These are phyloP conservation scores for Lepus oiostolus DNA, from an alignment of 2,797 vertebrate species.

Conservation along the genomic window DNA sequence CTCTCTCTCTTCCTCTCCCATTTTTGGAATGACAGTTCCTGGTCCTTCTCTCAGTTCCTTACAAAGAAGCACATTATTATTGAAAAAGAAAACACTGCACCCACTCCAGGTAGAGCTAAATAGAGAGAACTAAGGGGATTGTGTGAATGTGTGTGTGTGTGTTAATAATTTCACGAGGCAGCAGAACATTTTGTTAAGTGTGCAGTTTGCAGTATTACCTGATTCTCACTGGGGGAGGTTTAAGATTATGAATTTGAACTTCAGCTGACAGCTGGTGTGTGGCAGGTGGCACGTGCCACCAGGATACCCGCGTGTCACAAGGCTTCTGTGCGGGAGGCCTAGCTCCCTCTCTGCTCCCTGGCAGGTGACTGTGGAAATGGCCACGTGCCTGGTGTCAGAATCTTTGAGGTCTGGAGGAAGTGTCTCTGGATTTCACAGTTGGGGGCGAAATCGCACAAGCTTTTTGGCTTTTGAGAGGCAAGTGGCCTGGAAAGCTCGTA, in stretches of 20 bases:
- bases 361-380: not conserved
- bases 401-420: not conserved
- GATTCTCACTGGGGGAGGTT: not conserved
- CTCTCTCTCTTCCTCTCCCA: not conserved
- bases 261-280: not conserved
- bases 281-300: not conserved
- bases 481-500: not conserved
- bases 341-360: no score
- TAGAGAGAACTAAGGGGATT: not conserved
- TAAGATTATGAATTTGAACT: not conserved
- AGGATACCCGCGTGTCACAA: not conserved
- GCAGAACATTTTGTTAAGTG: not conserved
- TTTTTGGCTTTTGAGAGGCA: not conserved
- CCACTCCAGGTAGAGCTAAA: slow-evolving; percentile 16
- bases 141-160: no score
- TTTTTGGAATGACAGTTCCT: slow-evolving; percentile 37
- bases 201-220: not conserved
- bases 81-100: not conserved
- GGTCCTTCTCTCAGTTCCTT: slow-evolving; percentile 20
- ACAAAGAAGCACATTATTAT: slow-evolving; percentile 25
- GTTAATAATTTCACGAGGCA: slow-evolving; percentile 1
- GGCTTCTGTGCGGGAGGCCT: not conserved
- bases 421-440: not conserved
- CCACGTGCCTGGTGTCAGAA: not conserved
- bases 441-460: not conserved